Base-by-base conservation (phyloP, 2,888 invertebrate species). In the Leucophenga maculata region DNA sequence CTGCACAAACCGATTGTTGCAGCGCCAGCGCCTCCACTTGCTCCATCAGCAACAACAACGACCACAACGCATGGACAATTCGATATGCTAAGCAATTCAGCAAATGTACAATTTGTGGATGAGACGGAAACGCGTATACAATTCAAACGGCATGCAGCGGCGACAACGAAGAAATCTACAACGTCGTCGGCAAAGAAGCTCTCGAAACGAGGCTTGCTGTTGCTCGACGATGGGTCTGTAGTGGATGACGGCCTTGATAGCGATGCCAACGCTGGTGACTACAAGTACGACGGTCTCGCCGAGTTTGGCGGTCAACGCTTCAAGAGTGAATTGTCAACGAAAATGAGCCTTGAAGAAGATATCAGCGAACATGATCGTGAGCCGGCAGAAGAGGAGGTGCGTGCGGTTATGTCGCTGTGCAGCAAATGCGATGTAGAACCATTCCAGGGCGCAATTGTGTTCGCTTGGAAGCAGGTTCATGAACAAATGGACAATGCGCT, bases 311-410 rank as follows among this genome's bases (percentile, higher is more conserved):
- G 93, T 8, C 91, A 91, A 78, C 89, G 92, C 74, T 93, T 93
- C 78, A 92, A 92, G 77, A 89, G 91, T 75, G 91, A 91, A 72
- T 90, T 92, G 77, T 90, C 89, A 67, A 71, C 80, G 3, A 86
- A 84, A 70, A 86, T 85, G 83, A 86, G 84, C 46, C 82, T 88
- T 9, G 86, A 87, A 72, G 85, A 87, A 71, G 85, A 89, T 76
- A 88, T 90, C 3, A 89, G 91, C 88, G 90, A 90, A 65, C 93
- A 94, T 71, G 94, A 94, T 79, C 90, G 94, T 54, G 95, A 95
- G 79, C 94, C 95, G 0, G 95, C 95, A 0, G 95, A 95, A 86
- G 94, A 93, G 39, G 95, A 95, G 87, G 95, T 95, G 0, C 93
- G 91, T 77, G 93, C 93, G 11, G 94, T 95, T 0, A 93, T 95